Evolutionary conservation across 2,113 vertebrate genomes (phyloP), one percentile per base, ranked within the genome.

Genomic region (Vulpes vulpes): DNA sequence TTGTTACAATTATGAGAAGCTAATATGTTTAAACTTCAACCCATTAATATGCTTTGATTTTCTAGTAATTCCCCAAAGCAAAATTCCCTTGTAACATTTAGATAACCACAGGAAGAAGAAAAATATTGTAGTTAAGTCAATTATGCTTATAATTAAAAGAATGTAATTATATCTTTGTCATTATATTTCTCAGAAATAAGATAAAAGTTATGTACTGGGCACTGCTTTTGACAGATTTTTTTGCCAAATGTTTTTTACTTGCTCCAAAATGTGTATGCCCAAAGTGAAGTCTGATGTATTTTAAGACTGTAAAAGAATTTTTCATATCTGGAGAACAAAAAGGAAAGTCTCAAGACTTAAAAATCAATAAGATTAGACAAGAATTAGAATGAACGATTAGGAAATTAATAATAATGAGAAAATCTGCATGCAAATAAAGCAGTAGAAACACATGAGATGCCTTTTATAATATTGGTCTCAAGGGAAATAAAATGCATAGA

Each of bases 201-300:
- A 85, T 53, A 88, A 98, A 96, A 96, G 92, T 94, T 96, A 94
- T 53, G 9, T n/a, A 90, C 82, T 97, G 84, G 90, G 95, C 92
- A 92, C 51, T 92, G 67, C 35, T 96, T 96, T 74, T 96, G 80
- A 95, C 97, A 97, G 96, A 96, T 88, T 97, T 96, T 96, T 96
- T 97, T 96, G 74, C 64, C 96, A 95, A 93, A 96, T 96, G 76
- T 85, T 97, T 96, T 97, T 92, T 64, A 38, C 74, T 93, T 91
- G 49, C 81, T 96, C 62, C 83, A 85, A 88, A 92, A 94, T 95
- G 59, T 97, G 51, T 93, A 89, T 96, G 81, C 71, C 62, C 79
- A 96, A 96, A 96, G 23, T 95, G 78, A 97, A 97, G 71, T 85
- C 64, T 79, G 76, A 85, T 85, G 62, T 94, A 85, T 97, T 95